These are phyloP conservation scores for Plecturocebus donacophilus DNA, from an alignment of 2,113 vertebrate species.

Conservation along the genomic window DNA sequence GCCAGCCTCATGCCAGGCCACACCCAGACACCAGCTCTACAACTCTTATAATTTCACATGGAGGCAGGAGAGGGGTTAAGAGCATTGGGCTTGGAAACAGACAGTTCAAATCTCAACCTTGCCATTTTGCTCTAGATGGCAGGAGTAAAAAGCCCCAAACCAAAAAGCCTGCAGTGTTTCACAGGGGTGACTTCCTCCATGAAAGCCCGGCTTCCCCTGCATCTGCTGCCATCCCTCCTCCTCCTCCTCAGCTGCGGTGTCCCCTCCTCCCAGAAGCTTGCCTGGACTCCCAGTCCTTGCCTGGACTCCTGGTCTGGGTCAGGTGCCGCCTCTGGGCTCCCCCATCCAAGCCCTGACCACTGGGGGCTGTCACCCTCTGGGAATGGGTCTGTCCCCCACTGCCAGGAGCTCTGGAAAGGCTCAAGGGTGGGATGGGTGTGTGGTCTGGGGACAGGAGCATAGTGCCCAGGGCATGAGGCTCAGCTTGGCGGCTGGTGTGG, in stretches of 20 bases:
- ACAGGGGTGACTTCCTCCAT: accelerated
- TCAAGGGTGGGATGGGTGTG: background rate
- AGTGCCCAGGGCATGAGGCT: background rate
- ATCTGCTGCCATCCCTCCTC: background rate
- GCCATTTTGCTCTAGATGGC: background rate
- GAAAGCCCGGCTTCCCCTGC: background rate
- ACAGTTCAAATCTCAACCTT: background rate
- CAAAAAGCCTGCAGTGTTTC: background rate
- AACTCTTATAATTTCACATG: no score
- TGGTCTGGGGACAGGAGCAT: background rate
- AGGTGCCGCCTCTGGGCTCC: background rate
- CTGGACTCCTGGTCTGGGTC: background rate
- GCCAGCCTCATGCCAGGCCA: background rate
- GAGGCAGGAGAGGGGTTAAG: no score
- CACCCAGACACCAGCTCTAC: accelerated
- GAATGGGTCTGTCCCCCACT: background rate
- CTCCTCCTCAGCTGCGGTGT: no score
- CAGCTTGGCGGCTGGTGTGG: background rate
- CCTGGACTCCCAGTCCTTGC: background rate
- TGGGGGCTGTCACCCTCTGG: background rate
- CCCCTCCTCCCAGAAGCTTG: no score
- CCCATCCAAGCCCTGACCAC: background rate
- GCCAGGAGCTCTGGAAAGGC: background rate
- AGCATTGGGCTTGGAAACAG: background rate
- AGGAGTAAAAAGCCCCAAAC: background rate